Conservation (phyloP, 2,888 invertebrate species). For the Toxonevra muliebris region DNA sequence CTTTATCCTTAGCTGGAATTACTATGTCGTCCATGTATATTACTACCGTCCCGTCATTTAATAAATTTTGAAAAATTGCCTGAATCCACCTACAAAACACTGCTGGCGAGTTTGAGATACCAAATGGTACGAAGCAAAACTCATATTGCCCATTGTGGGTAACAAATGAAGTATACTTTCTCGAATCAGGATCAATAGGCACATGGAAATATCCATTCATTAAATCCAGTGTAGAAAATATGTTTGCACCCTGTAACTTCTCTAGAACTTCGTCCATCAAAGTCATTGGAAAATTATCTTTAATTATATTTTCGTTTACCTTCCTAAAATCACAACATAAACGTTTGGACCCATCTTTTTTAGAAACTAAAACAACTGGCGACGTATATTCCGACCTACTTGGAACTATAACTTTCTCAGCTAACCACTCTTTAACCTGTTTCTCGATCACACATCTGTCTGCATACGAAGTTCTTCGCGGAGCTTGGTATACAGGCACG, state of each 20-base stretch:
- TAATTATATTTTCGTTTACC: conserved; percentile 38
- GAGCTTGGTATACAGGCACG: conserved; percentile 29
- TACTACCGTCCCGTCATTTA: conserved; percentile 22
- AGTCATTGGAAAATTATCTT: conserved; percentile 34
- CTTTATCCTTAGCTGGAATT: conserved; percentile 31
- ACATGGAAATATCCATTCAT: conserved; percentile 40
- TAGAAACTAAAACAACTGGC: conserved; percentile 38
- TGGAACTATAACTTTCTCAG: conserved; percentile 49
- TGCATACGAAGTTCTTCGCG: conserved; percentile 28
- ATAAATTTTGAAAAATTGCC: conserved; percentile 22
- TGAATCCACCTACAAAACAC: conserved; percentile 36
- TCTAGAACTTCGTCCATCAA: too few relatives aligned
- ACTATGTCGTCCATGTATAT: conserved; percentile 35
- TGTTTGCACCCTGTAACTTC: conserved; percentile 26
- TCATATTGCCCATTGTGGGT: conserved; percentile 38
- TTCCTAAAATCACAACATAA: conserved; percentile 34
- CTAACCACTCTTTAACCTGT: conserved; percentile 50
- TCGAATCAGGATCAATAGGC: conserved; percentile 29
- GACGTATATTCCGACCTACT: conserved; percentile 52
- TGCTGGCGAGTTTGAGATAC: conserved; percentile 37
- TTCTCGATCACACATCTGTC: conserved; percentile 40
- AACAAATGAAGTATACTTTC: conserved; percentile 37
- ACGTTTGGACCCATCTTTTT: conserved; percentile 34
- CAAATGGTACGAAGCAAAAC: conserved; percentile 40
- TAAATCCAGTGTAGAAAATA: conserved; percentile 37